Percentiles rank a stretch among this genome's conserved stretches.
Evolutionary conservation across 2,797 vertebrate genomes (phyloP).

Genomic region (Australoheros facetus): DNA sequence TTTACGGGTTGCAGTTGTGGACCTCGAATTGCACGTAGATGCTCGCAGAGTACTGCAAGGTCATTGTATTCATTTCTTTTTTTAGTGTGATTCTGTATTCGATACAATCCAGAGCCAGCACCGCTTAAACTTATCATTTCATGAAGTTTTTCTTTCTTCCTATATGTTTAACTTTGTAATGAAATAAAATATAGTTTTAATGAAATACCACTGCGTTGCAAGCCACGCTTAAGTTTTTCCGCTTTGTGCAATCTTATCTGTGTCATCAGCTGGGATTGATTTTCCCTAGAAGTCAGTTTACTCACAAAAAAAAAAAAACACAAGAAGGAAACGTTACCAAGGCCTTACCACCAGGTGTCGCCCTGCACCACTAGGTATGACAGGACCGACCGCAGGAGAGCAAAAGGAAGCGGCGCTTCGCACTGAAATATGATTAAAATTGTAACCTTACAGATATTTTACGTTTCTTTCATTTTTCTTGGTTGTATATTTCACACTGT

Average conservation of each 20-base stretch:
- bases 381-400: background rate
- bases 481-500: background rate
- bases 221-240: background rate
- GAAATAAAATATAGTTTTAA: background rate
- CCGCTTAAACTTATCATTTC: background rate
- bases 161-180: background rate
- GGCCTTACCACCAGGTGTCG: slow-evolving; percentile 41
- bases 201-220: background rate
- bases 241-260: background rate
- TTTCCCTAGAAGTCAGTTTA: too few species aligned
- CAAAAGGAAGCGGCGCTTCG: background rate
- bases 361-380: background rate
- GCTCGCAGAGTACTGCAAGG: too few species aligned
- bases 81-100: background rate
- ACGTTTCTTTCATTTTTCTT: background rate
- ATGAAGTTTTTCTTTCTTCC: background rate
- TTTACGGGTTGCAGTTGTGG: background rate
- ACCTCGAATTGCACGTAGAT: too few species aligned
- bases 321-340: background rate
- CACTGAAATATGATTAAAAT: background rate
- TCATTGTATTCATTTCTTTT: background rate
- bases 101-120: background rate
- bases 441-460: background rate
- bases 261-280: background rate
- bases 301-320: background rate